phyloP scores from a whole-genome alignment of 2,113 vertebrate genomes.

The Passer domesticus region DNA sequence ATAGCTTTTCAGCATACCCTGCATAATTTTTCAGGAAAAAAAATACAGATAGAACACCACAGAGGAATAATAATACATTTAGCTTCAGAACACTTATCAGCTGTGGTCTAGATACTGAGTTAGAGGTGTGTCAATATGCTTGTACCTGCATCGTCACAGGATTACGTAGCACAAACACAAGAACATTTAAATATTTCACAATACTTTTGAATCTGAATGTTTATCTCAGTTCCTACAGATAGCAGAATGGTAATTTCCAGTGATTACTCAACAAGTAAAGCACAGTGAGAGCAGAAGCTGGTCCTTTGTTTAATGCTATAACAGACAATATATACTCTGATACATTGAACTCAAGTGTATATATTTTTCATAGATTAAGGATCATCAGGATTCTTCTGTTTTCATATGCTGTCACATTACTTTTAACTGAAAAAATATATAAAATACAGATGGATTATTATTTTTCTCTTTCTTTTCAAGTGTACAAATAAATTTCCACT shows the following conservation, averaged over 20 bases:
- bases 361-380: background rate
- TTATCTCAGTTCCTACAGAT: background rate
- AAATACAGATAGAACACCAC: background rate
- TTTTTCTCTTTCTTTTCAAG: background rate
- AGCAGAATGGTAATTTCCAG: background rate
- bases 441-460: background rate
- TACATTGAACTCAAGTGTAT: background rate
- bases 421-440: background rate
- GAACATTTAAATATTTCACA: background rate
- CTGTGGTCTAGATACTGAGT: background rate
- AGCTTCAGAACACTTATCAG: background rate
- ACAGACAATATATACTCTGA: background rate
- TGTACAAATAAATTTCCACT: fast-evolving
- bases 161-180: background rate
- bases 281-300: background rate
- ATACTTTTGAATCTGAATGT: background rate
- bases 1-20: background rate
- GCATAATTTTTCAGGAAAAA: background rate
- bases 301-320: background rate
- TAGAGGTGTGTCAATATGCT: background rate
- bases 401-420: background rate
- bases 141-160: background rate
- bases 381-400: background rate
- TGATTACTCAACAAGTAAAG: background rate
- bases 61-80: background rate